These are phyloP conservation scores for Neosilurus hyrtlii DNA, from an alignment of 2,797 vertebrate genomes.

Conservation along the genomic window DNA sequence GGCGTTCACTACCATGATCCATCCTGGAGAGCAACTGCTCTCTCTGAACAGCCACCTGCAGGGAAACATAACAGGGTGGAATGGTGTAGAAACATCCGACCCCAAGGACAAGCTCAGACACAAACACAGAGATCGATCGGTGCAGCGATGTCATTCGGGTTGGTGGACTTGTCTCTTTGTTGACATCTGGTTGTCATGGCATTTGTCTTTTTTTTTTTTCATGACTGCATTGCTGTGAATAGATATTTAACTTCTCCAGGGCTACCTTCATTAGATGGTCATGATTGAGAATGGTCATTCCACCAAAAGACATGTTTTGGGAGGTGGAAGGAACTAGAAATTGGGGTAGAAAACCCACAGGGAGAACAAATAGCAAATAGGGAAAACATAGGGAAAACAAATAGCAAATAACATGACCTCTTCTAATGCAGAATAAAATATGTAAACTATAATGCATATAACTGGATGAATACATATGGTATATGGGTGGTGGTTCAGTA, in stretches of 20 bases:
- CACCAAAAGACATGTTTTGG: neutral
- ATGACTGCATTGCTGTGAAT: neutral
- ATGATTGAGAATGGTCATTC: neutral
- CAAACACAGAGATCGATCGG: conserved; percentile 39
- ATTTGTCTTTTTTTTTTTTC: neutral
- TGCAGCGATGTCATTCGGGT: neutral
- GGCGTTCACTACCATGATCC: conserved; percentile 12
- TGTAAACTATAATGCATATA: neutral
- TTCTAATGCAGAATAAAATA: neutral
- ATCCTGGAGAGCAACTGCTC: conserved; percentile 36
- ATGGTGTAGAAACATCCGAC: conserved; percentile 38
- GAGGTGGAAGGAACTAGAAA: neutral
- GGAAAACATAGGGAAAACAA: neutral
- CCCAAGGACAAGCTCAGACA: conserved; percentile 29
- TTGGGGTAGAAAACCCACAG: neutral
- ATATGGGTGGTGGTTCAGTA: neutral
- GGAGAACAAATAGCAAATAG: too few species aligned
- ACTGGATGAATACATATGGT: neutral
- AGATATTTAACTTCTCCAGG: neutral
- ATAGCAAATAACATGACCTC: neutral
- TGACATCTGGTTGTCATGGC: neutral
- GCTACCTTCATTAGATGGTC: neutral
- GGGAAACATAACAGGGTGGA: conserved; percentile 40
- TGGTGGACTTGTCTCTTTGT: neutral
- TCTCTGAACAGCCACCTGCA: conserved; percentile 22